phyloP scores from a whole-genome alignment of 2,888 invertebrate genomes.

The Agonopterix subpropinquella region DNA sequence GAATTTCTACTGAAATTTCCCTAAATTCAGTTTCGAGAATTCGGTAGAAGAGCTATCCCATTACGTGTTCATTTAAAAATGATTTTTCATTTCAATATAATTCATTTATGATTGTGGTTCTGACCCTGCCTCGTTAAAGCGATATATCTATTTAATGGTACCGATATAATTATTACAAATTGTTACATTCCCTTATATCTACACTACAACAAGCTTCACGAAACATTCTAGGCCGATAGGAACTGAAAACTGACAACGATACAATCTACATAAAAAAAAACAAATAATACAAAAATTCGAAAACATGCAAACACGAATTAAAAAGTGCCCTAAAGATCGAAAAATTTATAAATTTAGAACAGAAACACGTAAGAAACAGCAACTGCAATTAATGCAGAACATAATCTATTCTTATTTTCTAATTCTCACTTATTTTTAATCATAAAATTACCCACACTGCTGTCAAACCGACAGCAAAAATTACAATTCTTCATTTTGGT shows the following conservation, averaged over 20 bases:
- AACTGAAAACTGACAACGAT: slow-evolving; percentile 49
- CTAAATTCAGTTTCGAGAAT: slow-evolving; percentile 21
- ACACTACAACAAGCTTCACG: slow-evolving; percentile 58
- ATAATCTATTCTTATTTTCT: slow-evolving; percentile 35
- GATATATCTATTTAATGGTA: slow-evolving; percentile 59
- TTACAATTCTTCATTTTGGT: slow-evolving; percentile 18
- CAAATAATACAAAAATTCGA: slow-evolving; percentile 11
- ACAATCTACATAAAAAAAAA: slow-evolving; percentile 25
- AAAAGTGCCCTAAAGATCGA: slow-evolving; percentile 38
- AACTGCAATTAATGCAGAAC: slow-evolving; percentile 21
- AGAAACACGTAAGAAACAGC: slow-evolving; percentile 26
- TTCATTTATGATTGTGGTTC: slow-evolving; percentile 61
- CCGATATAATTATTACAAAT: slow-evolving; percentile 46
- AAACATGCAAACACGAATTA: slow-evolving; percentile 24
- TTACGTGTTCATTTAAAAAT: slow-evolving; percentile 34
- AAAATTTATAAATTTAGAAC: slow-evolving; percentile 23
- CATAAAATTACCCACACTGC: slow-evolving; percentile 51
- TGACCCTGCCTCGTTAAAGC: slow-evolving; percentile 74
- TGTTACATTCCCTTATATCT: slow-evolving; percentile 36
- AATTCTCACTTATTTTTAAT: slow-evolving; percentile 58
- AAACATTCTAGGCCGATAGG: slow-evolving; percentile 69
- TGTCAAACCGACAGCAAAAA: slow-evolving; percentile 45
- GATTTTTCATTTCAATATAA: slow-evolving; percentile 30
- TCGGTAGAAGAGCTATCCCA: slow-evolving; percentile 58
- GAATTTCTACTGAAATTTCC: slow-evolving; percentile 15